Percentiles rank a stretch among this genome's conserved stretches.
phyloP scores from a whole-genome alignment of 2,113 vertebrate species.

The Gymnogyps californianus region DNA sequence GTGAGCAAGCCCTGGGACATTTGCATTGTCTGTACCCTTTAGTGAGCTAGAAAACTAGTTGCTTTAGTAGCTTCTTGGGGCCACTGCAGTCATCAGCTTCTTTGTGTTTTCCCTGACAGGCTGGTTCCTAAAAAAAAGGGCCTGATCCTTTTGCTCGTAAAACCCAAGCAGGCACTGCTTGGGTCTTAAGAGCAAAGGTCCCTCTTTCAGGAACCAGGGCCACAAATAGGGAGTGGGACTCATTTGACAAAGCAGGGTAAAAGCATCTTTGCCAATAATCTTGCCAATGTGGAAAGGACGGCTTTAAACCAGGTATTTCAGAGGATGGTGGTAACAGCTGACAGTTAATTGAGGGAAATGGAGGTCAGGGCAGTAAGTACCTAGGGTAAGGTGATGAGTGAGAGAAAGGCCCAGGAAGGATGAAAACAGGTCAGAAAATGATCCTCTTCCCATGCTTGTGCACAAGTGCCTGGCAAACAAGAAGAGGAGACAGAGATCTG shows the following conservation, averaged over 20 bases:
- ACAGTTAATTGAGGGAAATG: background rate
- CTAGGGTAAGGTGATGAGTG: background rate
- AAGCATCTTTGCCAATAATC: background rate
- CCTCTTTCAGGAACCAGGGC: background rate
- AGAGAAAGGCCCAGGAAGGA: background rate
- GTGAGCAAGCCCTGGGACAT: background rate
- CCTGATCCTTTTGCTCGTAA: background rate
- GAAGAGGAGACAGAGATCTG: background rate
- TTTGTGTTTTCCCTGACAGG: background rate
- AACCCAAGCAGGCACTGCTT: background rate
- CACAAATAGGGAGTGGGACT: fast-evolving
- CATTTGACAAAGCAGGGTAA: background rate
- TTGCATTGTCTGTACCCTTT: background rate
- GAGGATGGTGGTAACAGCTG: background rate
- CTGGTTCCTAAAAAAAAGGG: background rate
- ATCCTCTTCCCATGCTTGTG: fast-evolving
- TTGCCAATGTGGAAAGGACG: background rate
- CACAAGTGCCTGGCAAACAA: background rate
- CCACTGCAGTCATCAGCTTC: background rate
- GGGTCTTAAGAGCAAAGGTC: background rate
- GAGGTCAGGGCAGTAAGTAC: background rate
- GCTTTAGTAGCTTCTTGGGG: background rate
- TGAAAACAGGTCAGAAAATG: background rate
- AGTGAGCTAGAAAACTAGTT: background rate
- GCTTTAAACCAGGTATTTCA: background rate